Percentiles rank a stretch among this genome's conserved stretches.
Evolutionary conservation across 2,888 invertebrate species (phyloP).

Genomic region (Neria commutata): DNA sequence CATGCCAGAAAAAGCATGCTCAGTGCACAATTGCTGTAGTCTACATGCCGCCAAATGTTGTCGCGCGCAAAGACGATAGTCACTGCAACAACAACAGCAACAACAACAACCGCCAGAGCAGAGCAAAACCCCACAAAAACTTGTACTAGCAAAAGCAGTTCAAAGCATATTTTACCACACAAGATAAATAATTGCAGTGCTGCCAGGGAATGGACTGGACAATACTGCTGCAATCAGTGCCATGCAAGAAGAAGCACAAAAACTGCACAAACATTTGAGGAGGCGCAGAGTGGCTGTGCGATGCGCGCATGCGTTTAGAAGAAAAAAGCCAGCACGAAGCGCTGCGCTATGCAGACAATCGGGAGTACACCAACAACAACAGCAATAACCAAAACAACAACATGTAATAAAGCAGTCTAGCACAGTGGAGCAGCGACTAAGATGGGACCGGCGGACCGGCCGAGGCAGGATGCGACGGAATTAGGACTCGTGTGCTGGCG

Average conservation of each 20-base stretch:
- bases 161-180: slow-evolving; percentile 33
- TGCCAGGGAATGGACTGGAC: background rate
- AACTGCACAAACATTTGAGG: background rate
- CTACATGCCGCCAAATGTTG: slow-evolving; percentile 19
- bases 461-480: no score
- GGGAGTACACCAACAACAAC: background rate
- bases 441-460: no score
- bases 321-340: background rate
- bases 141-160: no score
- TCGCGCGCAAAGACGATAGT: slow-evolving; percentile 3
- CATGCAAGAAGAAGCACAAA: background rate
- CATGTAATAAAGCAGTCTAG: background rate
- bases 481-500: no score
- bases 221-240: background rate
- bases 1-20: no score
- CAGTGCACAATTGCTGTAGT: slow-evolving; percentile 10
- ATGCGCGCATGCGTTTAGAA: background rate
- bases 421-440: background rate
- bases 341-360: background rate
- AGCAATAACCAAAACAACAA: background rate
- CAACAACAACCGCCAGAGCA: background rate
- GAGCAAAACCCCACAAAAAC: background rate
- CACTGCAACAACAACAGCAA: slow-evolving; percentile 16
- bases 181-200: slow-evolving; percentile 42
- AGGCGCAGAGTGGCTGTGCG: background rate